Evolutionary conservation across 2,113 vertebrate species (phyloP), one percentile per base, ranked within the genome.

Genomic region (Brachyhypopomus gauderio): DNA sequence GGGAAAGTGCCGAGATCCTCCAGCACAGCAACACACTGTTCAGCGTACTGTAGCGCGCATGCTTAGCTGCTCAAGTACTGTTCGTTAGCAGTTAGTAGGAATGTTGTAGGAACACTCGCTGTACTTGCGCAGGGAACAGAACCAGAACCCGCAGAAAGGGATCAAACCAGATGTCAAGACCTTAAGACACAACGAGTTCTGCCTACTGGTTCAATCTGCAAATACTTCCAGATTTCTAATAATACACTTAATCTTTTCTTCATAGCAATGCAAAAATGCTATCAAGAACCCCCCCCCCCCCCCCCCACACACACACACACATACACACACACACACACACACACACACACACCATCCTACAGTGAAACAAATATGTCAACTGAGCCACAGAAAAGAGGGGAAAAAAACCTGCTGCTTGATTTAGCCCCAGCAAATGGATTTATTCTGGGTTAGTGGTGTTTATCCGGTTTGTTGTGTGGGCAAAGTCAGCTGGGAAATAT

Each of bases 401-500:
- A 69, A 55, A 25, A 58, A 72, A 38, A n/a, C 27, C 60, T 77
- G 73, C 79, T 1, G 70, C 70, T 85, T 69, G 75, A 79, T 74
- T 79, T 75, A 20, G 71, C 71, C 64, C 23, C 25, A 75, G 77
- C 76, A 75, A 75, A 78, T 75, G 71, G 63, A 85, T 82, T 75
- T 82, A 78, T 78, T 81, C 70, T 69, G 79, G 75, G 70, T 85
- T 78, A 78, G 62, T 14, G n/a, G 67, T 67, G 62, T 84, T 84
- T 78, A 82, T 82, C 71, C 75, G 71, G 20, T 82, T 69, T 4
- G 75, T 78, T 74, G 63, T 85, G 79, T 23, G 75, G 55, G 41
- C 79, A 45, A 19, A 78, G 64, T 74, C 79, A 85, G 64, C 75
- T 82, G 83, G 75, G 83, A 85, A 82, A 85, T 82, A 82, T 82